A percentile compares a stretch with the other conserved stretches of the same genome.
These are phyloP conservation scores for Paralichthys olivaceus DNA, from an alignment of 2,113 vertebrate genomes.

Conservation along the genomic window DNA sequence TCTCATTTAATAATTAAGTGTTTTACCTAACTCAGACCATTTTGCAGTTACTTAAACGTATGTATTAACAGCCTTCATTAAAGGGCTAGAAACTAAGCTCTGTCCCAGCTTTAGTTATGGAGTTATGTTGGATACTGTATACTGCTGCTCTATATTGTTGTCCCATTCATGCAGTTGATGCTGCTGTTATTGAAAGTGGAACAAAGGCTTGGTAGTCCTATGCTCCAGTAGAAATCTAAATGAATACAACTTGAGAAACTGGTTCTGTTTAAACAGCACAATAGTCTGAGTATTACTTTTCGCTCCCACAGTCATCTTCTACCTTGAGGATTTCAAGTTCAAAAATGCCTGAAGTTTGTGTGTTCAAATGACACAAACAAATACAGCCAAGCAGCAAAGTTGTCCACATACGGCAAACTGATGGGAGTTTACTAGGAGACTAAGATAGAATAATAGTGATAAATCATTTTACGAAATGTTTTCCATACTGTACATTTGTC, in stretches of 20 bases:
- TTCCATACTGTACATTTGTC: background rate
- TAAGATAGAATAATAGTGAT: background rate
- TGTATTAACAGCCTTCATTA: background rate
- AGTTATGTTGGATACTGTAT: background rate
- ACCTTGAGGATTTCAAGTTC: background rate
- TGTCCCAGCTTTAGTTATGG: background rate
- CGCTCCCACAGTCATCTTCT: constrained; percentile 13
- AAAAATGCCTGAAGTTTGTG: constrained; percentile 1
- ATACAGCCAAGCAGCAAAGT: too few relatives aligned
- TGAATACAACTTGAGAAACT: constrained; percentile 71
- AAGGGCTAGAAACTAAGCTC: background rate
- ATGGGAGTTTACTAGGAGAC: too few relatives aligned
- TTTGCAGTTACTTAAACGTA: background rate
- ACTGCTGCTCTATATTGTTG: background rate
- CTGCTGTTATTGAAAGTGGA: constrained; percentile 15
- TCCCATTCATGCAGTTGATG: background rate
- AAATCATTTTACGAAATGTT: background rate
- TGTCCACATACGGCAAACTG: too few relatives aligned
- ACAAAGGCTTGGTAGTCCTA: constrained; percentile 38
- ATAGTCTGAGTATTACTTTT: constrained; percentile 14
- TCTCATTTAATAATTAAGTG: background rate
- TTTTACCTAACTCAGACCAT: background rate
- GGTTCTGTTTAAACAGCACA: constrained; percentile 58
- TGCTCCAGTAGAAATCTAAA: constrained; percentile 2
- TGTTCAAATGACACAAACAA: background rate